Base-by-base conservation (phyloP, 23 tunicate genomes). In the Diplosoma virens region DNA sequence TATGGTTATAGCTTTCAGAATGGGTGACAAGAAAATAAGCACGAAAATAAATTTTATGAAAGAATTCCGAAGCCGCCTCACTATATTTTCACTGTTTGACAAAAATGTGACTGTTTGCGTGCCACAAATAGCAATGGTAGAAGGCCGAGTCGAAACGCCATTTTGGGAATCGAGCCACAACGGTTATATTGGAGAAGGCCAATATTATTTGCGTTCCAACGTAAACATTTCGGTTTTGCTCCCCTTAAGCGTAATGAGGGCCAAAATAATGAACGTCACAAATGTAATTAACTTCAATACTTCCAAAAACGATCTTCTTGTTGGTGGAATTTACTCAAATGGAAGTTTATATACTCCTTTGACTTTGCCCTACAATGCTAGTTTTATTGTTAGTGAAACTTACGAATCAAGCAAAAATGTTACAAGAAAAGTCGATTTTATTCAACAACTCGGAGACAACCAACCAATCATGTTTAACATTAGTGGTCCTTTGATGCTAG, bases 41-140 rank as follows among this genome's bases (percentile, higher is more conserved):
- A n/a, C n/a, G n/a, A n/a, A n/a, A n/a, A n/a, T n/a, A n/a, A n/a
- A n/a, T n/a, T n/a, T n/a, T n/a, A n/a, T n/a, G n/a, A n/a, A n/a
- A n/a, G n/a, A n/a, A n/a, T n/a, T n/a, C n/a, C n/a, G n/a, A n/a
- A n/a, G n/a, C n/a, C n/a, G n/a, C n/a, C n/a, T n/a, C n/a, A n/a
- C n/a, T n/a, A n/a, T n/a, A n/a, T n/a, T n/a, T n/a, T n/a, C n/a
- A n/a, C n/a, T n/a, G n/a, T n/a, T n/a, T 29, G 28, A 9, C 35
- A 61, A 22, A 61, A 61, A 61, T 17, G 24, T 67, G 22, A 36
- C 52, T 26, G 26, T 67, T 25, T 67, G 74, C 30, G 52, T 67
- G 7, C 74, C 74, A 17, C 52, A 25, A 34, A 4, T 3, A 17
- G 53, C 52, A 17, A 11, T 24, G 7, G 50, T 5, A 11, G 24